Base-by-base conservation (phyloP, 2,113 vertebrate genomes). In the Scytalopus superciliaris region DNA sequence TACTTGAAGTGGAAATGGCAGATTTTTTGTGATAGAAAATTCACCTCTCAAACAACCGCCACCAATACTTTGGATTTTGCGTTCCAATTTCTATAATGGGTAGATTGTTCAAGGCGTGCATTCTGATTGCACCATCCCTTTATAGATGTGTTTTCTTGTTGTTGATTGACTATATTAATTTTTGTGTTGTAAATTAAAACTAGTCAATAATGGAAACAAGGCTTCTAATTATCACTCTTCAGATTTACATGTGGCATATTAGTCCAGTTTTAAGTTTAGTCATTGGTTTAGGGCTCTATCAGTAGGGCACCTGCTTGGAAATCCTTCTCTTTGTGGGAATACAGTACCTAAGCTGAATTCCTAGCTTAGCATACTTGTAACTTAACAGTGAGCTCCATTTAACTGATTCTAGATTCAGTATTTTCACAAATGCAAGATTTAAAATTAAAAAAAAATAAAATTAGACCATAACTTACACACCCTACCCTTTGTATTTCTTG, bases 241-340 rank as follows among this genome's bases (percentile, higher is more conserved):
- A 93, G 90, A 67, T 80, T 82, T 66, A 52, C 76, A 72, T 80
- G 70, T 81, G 23, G 66, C 80, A 37, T 90, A 40, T 81, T 62
- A 19, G 79, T 76, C 57, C 76, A 73, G 7, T 92, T 89, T 69
- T 81, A 70, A 81, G 76, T 93, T 87, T 66, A 42, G 85, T 50
- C 52, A 19, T 88, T 10, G 9, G 76, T 86, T 84, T 93, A 81
- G 50, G 37, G 33, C 59, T 90, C 80, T 57, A 82, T 77, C 55
- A 81, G 69, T 87, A 89, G 83, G 91, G 49, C 76, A 97, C 94
- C 91, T 97, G 84, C 83, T 81, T 94, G 91, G 93, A 69, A 93
- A 92, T 81, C 85, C 77, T 97, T 74, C 68, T 77, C 28, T 88
- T 82, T 86, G 69, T 86, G 96, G 72, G 70, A 92, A 75, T 76